phyloP scores from a whole-genome alignment of 2,888 invertebrate species.

The Eristalis pertinax region DNA sequence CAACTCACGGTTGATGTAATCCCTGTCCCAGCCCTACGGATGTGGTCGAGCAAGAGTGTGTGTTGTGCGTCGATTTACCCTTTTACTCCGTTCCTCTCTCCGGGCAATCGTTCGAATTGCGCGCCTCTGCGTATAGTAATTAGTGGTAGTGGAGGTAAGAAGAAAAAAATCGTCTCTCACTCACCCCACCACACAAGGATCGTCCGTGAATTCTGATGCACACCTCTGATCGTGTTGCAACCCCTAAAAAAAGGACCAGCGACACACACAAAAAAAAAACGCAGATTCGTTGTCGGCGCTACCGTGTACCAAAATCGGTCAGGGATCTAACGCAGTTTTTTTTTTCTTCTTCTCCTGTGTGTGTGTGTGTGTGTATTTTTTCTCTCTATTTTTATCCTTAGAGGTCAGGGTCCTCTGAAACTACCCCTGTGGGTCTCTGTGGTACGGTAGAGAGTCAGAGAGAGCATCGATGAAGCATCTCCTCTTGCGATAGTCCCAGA shows the following conservation, averaged over 20 bases:
- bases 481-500: conserved; percentile 75
- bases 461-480: conserved; percentile 72
- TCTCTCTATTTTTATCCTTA: conserved; percentile 68
- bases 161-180: conserved; percentile 46
- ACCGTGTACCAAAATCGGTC: conserved; percentile 38
- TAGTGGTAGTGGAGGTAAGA: conserved; percentile 15
- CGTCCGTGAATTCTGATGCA: conserved; percentile 31
- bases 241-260: conserved; percentile 63
- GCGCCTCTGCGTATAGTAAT: conserved; percentile 60
- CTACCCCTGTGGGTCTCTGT: conserved; percentile 53
- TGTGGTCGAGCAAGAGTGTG: conserved; percentile 38
- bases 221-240: conserved; percentile 58
- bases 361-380: not conserved
- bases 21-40: conserved; percentile 50
- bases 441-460: conserved; percentile 55
- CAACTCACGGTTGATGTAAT: conserved; percentile 57
- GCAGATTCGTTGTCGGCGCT: conserved; percentile 24
- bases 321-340: conserved; percentile 20
- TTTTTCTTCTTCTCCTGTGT: not conserved
- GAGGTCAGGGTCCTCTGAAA: conserved; percentile 68
- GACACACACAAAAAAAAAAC: conserved; percentile 13
- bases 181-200: conserved; percentile 27
- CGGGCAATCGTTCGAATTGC: conserved; percentile 19
- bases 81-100: conserved; percentile 16
- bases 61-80: conserved; percentile 41